Conservation (phyloP, 2,797 vertebrate species). For the Sciaenops ocellatus region DNA sequence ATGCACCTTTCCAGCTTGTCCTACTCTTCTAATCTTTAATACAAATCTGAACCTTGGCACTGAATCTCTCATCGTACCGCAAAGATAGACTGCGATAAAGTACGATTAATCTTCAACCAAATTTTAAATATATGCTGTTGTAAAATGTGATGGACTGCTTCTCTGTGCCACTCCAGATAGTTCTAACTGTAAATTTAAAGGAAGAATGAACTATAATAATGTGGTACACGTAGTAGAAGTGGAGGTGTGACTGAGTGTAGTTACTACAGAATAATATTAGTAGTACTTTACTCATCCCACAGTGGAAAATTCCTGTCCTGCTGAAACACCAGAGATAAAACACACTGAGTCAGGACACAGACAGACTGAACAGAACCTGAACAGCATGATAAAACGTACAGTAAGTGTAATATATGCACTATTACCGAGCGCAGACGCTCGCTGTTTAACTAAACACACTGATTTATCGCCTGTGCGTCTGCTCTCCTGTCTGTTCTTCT, state of each 20-base stretch:
- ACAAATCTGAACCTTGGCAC: slow-evolving; percentile 7
- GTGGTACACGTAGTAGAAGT: neutral
- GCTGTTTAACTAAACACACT: slow-evolving; percentile 42
- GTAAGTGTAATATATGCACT: slow-evolving; percentile 18
- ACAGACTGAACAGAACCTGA: slow-evolving; percentile 15
- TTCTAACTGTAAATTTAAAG: neutral
- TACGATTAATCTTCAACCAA: too few species aligned
- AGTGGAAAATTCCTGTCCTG: slow-evolving; percentile 24
- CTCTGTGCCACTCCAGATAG: neutral
- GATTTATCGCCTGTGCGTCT: slow-evolving; percentile 36
- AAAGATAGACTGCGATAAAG: neutral
- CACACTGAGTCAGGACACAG: slow-evolving; percentile 11
- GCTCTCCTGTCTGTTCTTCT: slow-evolving; percentile 23
- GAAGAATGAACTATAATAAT: neutral
- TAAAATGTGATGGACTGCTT: neutral
- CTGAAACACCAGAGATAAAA: slow-evolving; percentile 18
- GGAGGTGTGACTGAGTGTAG: neutral
- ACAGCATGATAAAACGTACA: slow-evolving; percentile 5
- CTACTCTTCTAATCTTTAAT: neutral
- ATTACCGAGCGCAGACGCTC: neutral
- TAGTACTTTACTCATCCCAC: neutral
- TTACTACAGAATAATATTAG: neutral
- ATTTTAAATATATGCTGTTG: neutral
- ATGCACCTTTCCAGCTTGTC: too few species aligned
- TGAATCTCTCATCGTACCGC: too few species aligned